Evolutionary conservation across 2,113 vertebrate genomes (phyloP), one percentile per base, ranked within the genome.

Genomic region (Nematolebias whitei): DNA sequence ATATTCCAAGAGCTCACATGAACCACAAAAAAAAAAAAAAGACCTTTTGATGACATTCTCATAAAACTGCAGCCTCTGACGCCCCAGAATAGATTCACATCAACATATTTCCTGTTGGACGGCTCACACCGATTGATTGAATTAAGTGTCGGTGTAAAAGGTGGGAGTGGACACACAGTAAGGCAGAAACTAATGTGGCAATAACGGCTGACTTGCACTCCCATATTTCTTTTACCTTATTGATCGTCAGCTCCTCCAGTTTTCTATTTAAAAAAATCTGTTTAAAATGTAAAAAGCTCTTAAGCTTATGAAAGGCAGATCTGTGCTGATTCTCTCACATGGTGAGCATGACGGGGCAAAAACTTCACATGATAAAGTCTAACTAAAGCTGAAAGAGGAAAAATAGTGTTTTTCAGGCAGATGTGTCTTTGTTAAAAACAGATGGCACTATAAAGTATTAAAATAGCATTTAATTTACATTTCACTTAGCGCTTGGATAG

Each of bases 281-380:
- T 16, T 43, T 12, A 14, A 40, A 40, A 15, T 22, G 35, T 38
- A 24, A 64, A 65, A 57, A 63, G 19, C 56, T 19, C 16, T 29
- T 29, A n/a, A n/a, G n/a, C n/a, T n/a, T n/a, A n/a, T n/a, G 26
- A 29, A 29, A 29, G 7, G 26, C 26, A 29, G 26, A 29, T 29
- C 3, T 66, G 45, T 72, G 54, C 26, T 47, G 23, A 18, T 56
- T 38, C 48, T 47, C 53, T 71, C 79, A 82, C 59, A 74, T 76
- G 71, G 19, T 6, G 11, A 35, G 43, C 82, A 35, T 8, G 57
- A 50, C 39, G 77, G 71, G 23, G 39, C 24, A 45, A 23, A 63
- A 10, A 22, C 56, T 32, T 80, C 84, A 77, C 76, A 83, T 85
- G 74, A 80, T 71, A 39, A 65, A 52, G n/a, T 32, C 62, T 12